Evolutionary conservation across 2,113 vertebrate genomes (phyloP).

Genomic region (Epinephelus moara): DNA sequence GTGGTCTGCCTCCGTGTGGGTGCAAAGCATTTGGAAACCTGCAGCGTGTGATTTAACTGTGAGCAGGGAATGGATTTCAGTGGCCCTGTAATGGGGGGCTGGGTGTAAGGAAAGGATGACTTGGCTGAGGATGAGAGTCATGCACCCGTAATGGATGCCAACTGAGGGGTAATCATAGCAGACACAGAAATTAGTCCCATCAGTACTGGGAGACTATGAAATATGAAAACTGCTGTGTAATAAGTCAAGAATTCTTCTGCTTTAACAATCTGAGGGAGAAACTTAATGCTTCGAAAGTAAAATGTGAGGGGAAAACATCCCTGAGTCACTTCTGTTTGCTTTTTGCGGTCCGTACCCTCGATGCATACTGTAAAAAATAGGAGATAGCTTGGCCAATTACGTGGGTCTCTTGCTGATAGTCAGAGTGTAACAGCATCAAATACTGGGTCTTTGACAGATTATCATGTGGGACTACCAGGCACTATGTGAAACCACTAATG

Average conservation of each 20-base stretch:
- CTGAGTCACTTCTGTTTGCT: neutral
- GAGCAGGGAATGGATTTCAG: conserved; percentile 58
- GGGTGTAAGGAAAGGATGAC: conserved; percentile 38
- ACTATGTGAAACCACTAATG: conserved; percentile 24
- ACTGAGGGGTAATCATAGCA: conserved; percentile 61
- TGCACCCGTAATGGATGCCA: conserved; percentile 64
- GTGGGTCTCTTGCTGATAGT: conserved; percentile 2
- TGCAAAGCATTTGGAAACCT: conserved; percentile 40
- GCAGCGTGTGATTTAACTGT: conserved; percentile 53
- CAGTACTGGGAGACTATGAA: conserved; percentile 48
- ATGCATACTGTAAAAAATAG: neutral
- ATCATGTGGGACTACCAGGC: conserved; percentile 12
- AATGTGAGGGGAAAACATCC: neutral
- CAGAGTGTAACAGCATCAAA: conserved; percentile 3
- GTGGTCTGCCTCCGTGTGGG: conserved; percentile 23
- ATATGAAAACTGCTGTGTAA: conserved; percentile 46
- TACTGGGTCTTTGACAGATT: conserved; percentile 2
- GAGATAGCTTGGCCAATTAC: conserved; percentile 29
- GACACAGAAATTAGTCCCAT: conserved; percentile 64
- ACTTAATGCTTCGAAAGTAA: conserved; percentile 20
- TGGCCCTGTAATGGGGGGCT: conserved; percentile 37
- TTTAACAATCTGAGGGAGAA: conserved; percentile 30
- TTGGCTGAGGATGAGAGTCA: conserved; percentile 60
- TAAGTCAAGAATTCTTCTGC: conserved; percentile 21
- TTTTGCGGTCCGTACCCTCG: neutral